Percentiles rank a stretch among this genome's conserved stretches.
phyloP scores from a whole-genome alignment of 2,113 vertebrate species.

The Dryoscopus gambensis region DNA sequence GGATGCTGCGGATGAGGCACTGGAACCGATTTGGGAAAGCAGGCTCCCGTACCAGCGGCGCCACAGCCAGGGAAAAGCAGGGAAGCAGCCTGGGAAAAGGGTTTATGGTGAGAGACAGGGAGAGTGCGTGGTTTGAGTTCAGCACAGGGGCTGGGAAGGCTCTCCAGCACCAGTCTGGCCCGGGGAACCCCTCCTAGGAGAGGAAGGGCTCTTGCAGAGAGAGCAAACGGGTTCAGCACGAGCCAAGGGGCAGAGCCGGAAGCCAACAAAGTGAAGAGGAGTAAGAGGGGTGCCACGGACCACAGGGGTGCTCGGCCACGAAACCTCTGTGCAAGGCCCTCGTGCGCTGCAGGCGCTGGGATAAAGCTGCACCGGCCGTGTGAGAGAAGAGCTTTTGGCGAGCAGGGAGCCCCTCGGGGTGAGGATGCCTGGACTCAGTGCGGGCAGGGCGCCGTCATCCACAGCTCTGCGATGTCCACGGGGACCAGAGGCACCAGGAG shows the following conservation, averaged over 20 bases:
- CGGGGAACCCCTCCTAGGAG: background rate
- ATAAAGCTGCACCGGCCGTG: background rate
- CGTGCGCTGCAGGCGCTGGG: background rate
- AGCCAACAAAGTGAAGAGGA: background rate
- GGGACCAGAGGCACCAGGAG: background rate
- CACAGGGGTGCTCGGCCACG: background rate
- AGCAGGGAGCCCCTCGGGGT: background rate
- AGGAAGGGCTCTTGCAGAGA: background rate
- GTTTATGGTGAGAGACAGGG: fast-evolving
- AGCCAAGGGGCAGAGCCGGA: background rate
- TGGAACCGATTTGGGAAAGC: background rate
- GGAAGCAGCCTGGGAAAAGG: background rate
- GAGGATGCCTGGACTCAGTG: background rate
- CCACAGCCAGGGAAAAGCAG: background rate
- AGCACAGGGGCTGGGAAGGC: background rate
- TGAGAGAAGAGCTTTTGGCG: background rate
- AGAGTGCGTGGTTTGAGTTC: fast-evolving
- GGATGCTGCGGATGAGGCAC: background rate
- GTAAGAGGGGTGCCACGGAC: background rate
- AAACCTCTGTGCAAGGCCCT: background rate
- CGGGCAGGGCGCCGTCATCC: too few relatives aligned
- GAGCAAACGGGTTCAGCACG: too few relatives aligned
- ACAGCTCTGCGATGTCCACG: fast-evolving
- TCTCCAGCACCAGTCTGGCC: background rate
- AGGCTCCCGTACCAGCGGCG: fast-evolving